phyloP scores from a whole-genome alignment of 2,113 vertebrate species.

The Seriola rivoliana region DNA sequence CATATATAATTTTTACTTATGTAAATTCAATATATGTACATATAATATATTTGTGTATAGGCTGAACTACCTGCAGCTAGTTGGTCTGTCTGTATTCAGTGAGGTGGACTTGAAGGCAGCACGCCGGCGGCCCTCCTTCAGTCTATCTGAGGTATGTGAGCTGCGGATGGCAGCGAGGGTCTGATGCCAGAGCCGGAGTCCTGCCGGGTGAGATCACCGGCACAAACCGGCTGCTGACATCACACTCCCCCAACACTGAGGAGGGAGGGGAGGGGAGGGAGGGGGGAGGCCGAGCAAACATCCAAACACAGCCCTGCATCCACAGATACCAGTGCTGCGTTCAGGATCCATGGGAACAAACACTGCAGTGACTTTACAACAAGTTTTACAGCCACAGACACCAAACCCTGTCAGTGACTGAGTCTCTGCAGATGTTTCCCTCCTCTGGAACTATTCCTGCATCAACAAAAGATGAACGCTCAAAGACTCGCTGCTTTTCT shows the following conservation, averaged over 20 bases:
- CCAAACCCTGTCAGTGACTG: neutral
- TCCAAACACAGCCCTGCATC: constrained; percentile 30
- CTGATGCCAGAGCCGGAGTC: constrained; percentile 48
- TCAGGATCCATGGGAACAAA: constrained; percentile 23
- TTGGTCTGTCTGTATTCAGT: too few relatives aligned
- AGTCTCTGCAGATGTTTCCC: too few relatives aligned
- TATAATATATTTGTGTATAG: too few relatives aligned
- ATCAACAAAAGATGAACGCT: too few relatives aligned
- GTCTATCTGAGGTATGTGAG: constrained; percentile 37
- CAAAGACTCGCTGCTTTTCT: too few relatives aligned
- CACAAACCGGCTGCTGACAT: constrained; percentile 61
- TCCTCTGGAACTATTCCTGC: too few relatives aligned
- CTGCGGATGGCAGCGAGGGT: constrained; percentile 3
- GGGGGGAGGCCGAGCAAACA: constrained; percentile 27
- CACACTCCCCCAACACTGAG: constrained; percentile 11
- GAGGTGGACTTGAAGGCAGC: constrained; percentile 13
- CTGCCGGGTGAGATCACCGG: constrained; percentile 56
- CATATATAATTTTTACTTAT: too few relatives aligned
- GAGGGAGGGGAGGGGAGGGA: too few relatives aligned
- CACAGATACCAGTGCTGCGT: constrained; percentile 27
- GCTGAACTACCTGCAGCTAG: too few relatives aligned
- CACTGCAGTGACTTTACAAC: neutral
- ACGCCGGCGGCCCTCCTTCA: constrained; percentile 20
- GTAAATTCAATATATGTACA: too few relatives aligned
- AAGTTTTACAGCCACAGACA: neutral